Percentiles rank a stretch among this genome's conserved stretches.
phyloP scores from a whole-genome alignment of 2,888 invertebrate genomes.

The Chelonus formosanus region DNA sequence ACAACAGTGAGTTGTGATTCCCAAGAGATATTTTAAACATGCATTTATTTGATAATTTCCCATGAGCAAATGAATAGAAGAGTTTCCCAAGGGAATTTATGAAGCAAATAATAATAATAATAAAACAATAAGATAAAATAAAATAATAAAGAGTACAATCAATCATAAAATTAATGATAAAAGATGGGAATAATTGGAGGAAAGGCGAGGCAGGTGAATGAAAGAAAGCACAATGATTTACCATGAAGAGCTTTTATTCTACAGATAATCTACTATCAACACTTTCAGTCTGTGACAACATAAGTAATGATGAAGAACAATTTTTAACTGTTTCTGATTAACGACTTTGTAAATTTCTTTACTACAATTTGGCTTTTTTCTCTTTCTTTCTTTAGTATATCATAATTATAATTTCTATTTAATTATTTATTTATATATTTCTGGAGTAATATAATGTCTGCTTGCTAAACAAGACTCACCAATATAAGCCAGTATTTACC shows the following conservation, averaged over 20 bases:
- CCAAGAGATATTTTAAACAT: conserved; percentile 4
- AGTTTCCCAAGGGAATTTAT: conserved; percentile 1
- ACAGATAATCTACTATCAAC: conserved; percentile 31
- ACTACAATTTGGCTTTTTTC: too few species aligned
- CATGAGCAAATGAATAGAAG: conserved; percentile 3
- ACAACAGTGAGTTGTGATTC: background rate
- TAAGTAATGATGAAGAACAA: too few species aligned
- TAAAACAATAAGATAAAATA: background rate
- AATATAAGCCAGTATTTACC: too few species aligned
- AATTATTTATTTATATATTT: too few species aligned
- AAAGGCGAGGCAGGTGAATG: conserved; percentile 50
- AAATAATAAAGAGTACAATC: background rate
- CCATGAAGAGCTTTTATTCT: conserved; percentile 60
- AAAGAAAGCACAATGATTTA: conserved; percentile 62
- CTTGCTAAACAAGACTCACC: too few species aligned
- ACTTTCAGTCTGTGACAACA: too few species aligned
- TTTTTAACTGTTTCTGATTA: too few species aligned
- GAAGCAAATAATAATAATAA: conserved; percentile 6
- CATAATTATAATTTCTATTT: too few species aligned
- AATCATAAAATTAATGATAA: conserved; percentile 11
- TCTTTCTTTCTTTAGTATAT: too few species aligned
- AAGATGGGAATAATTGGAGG: conserved; percentile 38
- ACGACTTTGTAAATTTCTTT: too few species aligned
- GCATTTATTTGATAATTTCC: conserved; percentile 2
- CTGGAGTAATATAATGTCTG: too few species aligned